Evolutionary conservation across 1,140 invertebrate species (phyloP), one percentile per base, ranked within the genome.

Genomic region (Drosophila aff.): DNA sequence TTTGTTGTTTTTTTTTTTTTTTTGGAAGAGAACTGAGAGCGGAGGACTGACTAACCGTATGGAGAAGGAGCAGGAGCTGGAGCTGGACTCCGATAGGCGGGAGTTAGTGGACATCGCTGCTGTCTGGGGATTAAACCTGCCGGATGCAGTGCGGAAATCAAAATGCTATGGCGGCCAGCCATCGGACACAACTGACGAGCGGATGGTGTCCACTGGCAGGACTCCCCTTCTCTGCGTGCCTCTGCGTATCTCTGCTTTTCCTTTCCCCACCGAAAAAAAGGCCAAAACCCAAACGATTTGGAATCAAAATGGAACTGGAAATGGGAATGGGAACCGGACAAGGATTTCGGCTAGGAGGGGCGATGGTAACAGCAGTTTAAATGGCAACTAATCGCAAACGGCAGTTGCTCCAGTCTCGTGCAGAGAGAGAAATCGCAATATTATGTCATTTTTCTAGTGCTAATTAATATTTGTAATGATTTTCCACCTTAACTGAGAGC

Each of bases 351-450:
- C 8, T 26, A 26, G 15, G 4, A 49, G 53, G 52, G 7, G 31
- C 7, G 46, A 7, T 46, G 81, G 78, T 85, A 89, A 90, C 79
- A 90, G 65, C 76, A 90, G 86, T 85, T 90, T 90, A 90, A 90
- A 90, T 90, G 85, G 81, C 85, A 90, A 85, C 85, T 90, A 90
- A 90, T 90, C 85, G 79, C 76, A 90, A 90, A 85, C 73, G 62
- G 67, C 64, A 84, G 64, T 50, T 43, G 28, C 67, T 60, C 18
- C 43, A 71, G 55, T 18, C 55, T 47, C 23, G 13, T 46, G 26
- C 38, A 38, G n/a, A 16, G 57, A 46, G 10, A n/a, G 11, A 36
- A 62, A 31, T 43, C 18, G 18, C 21, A 11, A 1, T 44, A 44
- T 26, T 4, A 26, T 10, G 6, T 49, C 4, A 2, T 4, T 10